Conservation (phyloP, 2,113 vertebrate genomes). For the Thamnaconus septentrionalis region DNA sequence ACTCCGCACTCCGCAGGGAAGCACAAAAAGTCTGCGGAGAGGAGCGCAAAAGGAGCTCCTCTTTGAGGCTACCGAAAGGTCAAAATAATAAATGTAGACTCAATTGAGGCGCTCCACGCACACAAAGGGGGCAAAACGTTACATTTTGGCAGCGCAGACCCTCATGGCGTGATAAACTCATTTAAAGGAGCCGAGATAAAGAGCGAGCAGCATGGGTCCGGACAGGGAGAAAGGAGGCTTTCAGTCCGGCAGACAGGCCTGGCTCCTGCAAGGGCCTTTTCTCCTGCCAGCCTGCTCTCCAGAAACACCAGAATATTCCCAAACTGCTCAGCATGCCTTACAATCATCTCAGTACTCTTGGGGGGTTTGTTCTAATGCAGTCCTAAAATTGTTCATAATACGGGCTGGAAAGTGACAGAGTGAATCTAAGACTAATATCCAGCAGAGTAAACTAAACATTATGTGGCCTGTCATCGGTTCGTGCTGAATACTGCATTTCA, state of each 20-base stretch:
- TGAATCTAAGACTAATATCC: no score
- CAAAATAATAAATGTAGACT: constrained; percentile 90
- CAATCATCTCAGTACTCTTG: neutral
- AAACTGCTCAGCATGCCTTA: constrained; percentile 10
- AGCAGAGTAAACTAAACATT: no score
- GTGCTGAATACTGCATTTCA: no score
- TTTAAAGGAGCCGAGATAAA: constrained; percentile 82
- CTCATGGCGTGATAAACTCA: constrained; percentile 84
- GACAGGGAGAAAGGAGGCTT: constrained; percentile 70
- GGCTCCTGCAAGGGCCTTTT: constrained; percentile 70
- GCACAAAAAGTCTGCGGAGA: constrained; percentile 75
- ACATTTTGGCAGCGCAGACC: constrained; percentile 78
- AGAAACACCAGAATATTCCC: constrained; percentile 18
- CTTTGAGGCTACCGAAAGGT: constrained; percentile 83
- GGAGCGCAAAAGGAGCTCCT: constrained; percentile 63
- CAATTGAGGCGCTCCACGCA: constrained; percentile 77
- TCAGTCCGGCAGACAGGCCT: constrained; percentile 76
- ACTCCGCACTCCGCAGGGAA: constrained; percentile 65
- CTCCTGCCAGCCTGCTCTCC: constrained; percentile 37
- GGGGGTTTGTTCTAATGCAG: no score
- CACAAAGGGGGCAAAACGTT: constrained; percentile 83
- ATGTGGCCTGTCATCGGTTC: no score
- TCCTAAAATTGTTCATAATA: no score
- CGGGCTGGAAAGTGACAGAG: no score
- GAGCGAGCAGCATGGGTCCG: constrained; percentile 78